Evolutionary conservation across 2,797 vertebrate genomes (phyloP), one percentile per base, ranked within the genome.

Genomic region (Gadopsis bispinosus): DNA sequence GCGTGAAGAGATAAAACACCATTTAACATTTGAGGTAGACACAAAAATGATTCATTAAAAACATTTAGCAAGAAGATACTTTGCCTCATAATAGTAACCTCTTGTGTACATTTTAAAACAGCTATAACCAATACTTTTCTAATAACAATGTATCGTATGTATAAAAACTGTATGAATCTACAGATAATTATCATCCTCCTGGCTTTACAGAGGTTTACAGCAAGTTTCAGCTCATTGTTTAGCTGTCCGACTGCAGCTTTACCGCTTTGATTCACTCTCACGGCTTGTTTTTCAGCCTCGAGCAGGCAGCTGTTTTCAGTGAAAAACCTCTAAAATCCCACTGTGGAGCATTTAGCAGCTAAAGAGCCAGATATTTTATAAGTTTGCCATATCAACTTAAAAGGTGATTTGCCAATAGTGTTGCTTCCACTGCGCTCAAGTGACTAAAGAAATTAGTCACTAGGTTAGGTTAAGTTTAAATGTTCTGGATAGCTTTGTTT

Each of bases 1-100:
- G 43, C 47, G 69, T 31, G 58, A 55, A 64, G 73, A 80, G 65
- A 81, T 60, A 83, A 59, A 77, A 81, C 68, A 84, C 61, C 41
- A 69, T 80, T 80, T 75, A 87, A 51, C 41, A 67, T 47, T 67
- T 16, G 17, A 69, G 59, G 20, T 58, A 1, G 37, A 29, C 67
- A 60, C 3, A 65, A 41, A 87, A 86, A 77, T 6, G 1, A 75
- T 37, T 45, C 26, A 69, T 37, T 58, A 31, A 48, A 47, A 48
- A 19, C 16, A 51, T 63, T 58, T 31, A 35, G 7, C 5, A 35
- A 41, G 12, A 68, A 10, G 17, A 64, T 9, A 41, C 12, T 35
- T 22, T 43, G 59, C 14, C 26, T 56, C 14, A 66, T 7, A 0
- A 29, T 5, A 63, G 48, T 51, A 29, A 60, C 7, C 0, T 22